Evolutionary conservation across 2,888 invertebrate species (phyloP), one percentile per base, ranked within the genome.

Genomic region (Adineta ricciae): DNA sequence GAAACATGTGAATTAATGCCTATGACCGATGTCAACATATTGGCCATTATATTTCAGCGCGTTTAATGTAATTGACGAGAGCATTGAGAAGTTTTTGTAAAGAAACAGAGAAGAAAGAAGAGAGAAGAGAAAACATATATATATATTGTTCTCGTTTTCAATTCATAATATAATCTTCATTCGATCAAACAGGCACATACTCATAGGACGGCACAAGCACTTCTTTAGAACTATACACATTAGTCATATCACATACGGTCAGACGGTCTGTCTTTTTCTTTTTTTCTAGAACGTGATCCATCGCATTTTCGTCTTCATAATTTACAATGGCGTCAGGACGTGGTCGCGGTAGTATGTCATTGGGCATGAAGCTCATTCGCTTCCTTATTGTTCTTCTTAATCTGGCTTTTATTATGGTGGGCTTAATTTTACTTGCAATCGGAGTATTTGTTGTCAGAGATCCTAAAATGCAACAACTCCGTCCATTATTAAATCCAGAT

Each of bases 391-490:
- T 85, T 19, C 56, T 85, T 49, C 83, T 85, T 49, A 85, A 85
- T 64, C 19, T 85, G n/a, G 83, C 56, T 64, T 85, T 85, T 83
- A 52, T 85, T 83, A 50, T 85, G 36, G 49, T 83, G 41, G 84
- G 84, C 21, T 11, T 52, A 21, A 36, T 49, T 49, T 11, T 85
- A 72, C 54, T 85, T 2, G 83, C 84, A 5, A 49, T 85, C 14
- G 85, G 85, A 14, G 50, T 85, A 24, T 85, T 84, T 73, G 46
- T 78, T 21, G 16, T 85, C 8, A 50, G 52, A 27, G 85, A 85
- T 73, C 85, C 85, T 24, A 78, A 56, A 27, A 64, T 85, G 19
- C 56, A 85, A 50, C 64, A 64, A 50, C 14, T 85, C 0, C 21
- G 83, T 83, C 19, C 52, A 9, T 49, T 83, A 16, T 36, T 83